Percentiles rank a stretch among this genome's conserved stretches.
phyloP scores from a whole-genome alignment of 2,113 vertebrate species.

The Gavialis gangeticus region DNA sequence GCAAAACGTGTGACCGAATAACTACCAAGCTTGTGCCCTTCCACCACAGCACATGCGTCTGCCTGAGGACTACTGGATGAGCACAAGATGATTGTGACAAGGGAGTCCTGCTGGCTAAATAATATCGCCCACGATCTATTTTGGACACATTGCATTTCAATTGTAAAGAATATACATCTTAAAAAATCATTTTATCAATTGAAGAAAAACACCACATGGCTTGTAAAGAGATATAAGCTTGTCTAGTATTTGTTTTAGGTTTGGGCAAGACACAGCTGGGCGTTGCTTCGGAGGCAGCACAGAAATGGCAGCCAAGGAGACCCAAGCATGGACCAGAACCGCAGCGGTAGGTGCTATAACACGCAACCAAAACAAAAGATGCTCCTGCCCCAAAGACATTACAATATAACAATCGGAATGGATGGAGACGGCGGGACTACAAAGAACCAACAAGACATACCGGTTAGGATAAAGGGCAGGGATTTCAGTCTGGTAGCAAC shows the following conservation, averaged over 20 bases:
- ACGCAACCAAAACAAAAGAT: not conserved
- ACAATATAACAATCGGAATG: not conserved
- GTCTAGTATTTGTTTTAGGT: not conserved
- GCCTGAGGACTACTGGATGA: not conserved
- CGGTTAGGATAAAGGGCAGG: not conserved
- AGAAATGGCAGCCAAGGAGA: not conserved
- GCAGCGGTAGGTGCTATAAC: rapidly evolving
- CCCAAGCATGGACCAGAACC: not conserved
- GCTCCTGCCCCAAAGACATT: rapidly evolving
- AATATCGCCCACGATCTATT: not conserved
- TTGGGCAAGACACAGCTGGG: not conserved
- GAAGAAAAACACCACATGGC: not conserved
- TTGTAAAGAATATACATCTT: not conserved
- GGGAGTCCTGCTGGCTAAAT: not conserved
- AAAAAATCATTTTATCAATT: not conserved
- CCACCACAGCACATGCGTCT: not conserved
- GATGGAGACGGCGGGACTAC: rapidly evolving
- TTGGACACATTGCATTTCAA: not conserved
- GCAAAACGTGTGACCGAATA: not conserved
- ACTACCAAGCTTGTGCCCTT: not conserved
- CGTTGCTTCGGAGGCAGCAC: not conserved
- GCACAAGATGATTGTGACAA: not conserved
- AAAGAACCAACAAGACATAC: rapidly evolving
- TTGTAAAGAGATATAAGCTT: not conserved
- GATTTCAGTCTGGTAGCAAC: not conserved